A percentile compares a stretch with the other conserved stretches of the same genome.
Evolutionary conservation across 2,797 vertebrate species (phyloP).

Genomic region (Myripristis jacobus): DNA sequence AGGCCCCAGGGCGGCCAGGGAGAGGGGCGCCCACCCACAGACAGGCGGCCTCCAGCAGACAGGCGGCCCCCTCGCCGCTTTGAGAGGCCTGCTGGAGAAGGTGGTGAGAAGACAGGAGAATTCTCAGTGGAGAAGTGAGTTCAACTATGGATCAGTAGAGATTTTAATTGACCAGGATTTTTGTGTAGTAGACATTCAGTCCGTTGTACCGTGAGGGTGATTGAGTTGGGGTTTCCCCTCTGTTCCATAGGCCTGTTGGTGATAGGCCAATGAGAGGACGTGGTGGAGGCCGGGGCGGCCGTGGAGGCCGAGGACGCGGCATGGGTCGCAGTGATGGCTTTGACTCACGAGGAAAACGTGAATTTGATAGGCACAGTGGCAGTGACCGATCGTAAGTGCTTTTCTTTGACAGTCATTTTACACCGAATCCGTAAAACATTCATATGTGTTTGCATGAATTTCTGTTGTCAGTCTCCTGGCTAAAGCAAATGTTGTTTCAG

Average conservation of each 20-base stretch:
- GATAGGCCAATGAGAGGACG: constrained; percentile 89
- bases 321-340: constrained; percentile 95
- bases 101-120: constrained; percentile 93
- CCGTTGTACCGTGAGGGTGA: background rate
- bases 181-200: background rate
- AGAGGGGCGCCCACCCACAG: constrained; percentile 92
- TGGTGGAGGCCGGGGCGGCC: constrained; percentile 86
- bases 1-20: constrained; percentile 86
- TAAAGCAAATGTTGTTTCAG: constrained; percentile 90
- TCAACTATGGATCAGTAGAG: background rate
- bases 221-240: background rate
- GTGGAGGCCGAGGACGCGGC: constrained; percentile 90
- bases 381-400: constrained; percentile 95
- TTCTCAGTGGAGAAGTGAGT: constrained; percentile 97
- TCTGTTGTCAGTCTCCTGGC: constrained; percentile 43
- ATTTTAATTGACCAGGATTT: background rate
- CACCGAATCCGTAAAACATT: background rate
- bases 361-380: constrained; percentile 98
- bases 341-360: constrained; percentile 96
- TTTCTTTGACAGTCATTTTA: constrained; percentile 20
- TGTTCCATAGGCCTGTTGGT: constrained; percentile 66
- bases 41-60: constrained; percentile 88
- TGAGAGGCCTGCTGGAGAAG: constrained; percentile 87
- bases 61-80: constrained; percentile 92
- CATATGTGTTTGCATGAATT: background rate